Percentiles rank a stretch among this genome's conserved stretches.
phyloP scores from a whole-genome alignment of 2,113 vertebrate genomes.

The Poeciliopsis retropinna region DNA sequence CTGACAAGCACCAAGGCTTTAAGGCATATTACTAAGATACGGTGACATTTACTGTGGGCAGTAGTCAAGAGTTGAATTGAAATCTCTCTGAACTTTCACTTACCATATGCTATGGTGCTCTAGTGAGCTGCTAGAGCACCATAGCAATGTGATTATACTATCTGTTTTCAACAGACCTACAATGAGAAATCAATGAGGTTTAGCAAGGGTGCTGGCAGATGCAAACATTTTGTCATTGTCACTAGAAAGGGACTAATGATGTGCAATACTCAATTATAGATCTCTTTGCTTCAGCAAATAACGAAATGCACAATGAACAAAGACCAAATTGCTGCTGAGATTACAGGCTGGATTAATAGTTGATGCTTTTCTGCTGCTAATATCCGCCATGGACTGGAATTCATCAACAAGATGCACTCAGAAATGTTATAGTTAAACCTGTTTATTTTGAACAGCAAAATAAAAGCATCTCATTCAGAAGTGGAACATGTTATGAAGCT shows the following conservation, averaged over 20 bases:
- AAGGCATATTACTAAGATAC: constrained; percentile 50
- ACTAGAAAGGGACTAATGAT: constrained; percentile 22
- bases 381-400: background rate
- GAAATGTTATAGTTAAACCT: background rate
- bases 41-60: constrained; percentile 39
- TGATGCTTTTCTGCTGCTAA: background rate
- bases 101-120: background rate
- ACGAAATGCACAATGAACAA: background rate
- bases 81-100: constrained; percentile 15
- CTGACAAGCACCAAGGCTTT: constrained; percentile 33
- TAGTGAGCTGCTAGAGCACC: background rate
- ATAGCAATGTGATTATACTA: background rate
- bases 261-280: constrained; percentile 14
- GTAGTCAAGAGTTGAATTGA: constrained; percentile 19
- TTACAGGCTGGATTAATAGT: constrained; percentile 15
- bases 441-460: background rate
- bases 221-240: constrained; percentile 11
- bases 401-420: constrained; percentile 11
- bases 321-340: constrained; percentile 7
- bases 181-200: constrained; percentile 20
- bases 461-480: constrained; percentile 4
- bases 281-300: background rate
- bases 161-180: background rate
- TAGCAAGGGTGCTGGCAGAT: background rate
- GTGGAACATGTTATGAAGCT: background rate